A percentile compares a stretch with the other conserved stretches of the same genome.
Conservation (phyloP, 2,888 invertebrate species). For the Agapostemon virescens region DNA sequence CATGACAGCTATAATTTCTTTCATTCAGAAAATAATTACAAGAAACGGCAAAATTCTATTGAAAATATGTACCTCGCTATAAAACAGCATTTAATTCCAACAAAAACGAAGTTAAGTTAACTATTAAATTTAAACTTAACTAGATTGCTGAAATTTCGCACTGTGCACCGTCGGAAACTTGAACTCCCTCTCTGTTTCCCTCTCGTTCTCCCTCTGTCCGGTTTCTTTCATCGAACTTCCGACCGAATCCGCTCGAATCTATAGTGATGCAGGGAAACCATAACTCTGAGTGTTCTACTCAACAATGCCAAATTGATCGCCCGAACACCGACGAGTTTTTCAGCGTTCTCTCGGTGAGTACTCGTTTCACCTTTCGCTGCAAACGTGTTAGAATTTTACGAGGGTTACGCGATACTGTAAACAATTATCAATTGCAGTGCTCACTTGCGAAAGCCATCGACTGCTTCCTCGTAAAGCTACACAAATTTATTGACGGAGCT, state of each 20-base stretch:
- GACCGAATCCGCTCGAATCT: constrained; percentile 52
- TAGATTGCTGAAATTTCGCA: too few relatives aligned
- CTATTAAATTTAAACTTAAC: too few relatives aligned
- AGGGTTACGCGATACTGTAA: constrained; percentile 11
- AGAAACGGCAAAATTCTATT: too few relatives aligned
- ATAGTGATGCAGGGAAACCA: constrained; percentile 52
- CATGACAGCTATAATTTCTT: too few relatives aligned
- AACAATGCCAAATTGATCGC: constrained; percentile 50
- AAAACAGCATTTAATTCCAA: neutral
- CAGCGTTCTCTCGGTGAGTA: constrained; percentile 2
- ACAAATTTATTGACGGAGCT: neutral
- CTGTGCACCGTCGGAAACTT: constrained; percentile 17
- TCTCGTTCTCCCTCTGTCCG: constrained; percentile 14
- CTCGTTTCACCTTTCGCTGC: neutral
- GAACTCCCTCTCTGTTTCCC: constrained; percentile 25
- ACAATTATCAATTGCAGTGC: constrained; percentile 39
- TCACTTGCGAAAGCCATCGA: neutral
- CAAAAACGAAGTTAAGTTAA: neutral
- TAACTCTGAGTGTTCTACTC: constrained; percentile 59
- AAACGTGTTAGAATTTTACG: constrained; percentile 21
- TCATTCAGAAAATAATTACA: too few relatives aligned
- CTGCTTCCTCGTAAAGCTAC: neutral
- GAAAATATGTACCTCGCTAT: too few relatives aligned
- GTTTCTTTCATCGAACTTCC: constrained; percentile 54
- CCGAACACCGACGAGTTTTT: constrained; percentile 40